These are phyloP conservation scores for Trichonephila inaurata DNA, from an alignment of 1,140 invertebrate species.

Conservation along the genomic window DNA sequence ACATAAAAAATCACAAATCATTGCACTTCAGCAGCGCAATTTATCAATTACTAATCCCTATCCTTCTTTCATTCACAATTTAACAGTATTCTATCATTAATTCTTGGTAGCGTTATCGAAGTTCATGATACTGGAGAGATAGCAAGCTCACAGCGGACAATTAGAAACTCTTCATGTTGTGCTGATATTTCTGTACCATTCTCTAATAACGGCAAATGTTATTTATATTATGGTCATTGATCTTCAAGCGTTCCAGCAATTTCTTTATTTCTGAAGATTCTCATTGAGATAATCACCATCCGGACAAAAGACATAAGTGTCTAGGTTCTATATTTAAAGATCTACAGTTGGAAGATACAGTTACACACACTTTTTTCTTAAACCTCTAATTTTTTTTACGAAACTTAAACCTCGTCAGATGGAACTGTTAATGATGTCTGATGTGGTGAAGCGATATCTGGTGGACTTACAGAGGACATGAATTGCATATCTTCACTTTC, in stretches of 20 bases:
- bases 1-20: not conserved
- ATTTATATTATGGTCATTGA: conserved; percentile 39
- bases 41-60: not conserved
- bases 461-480: not conserved
- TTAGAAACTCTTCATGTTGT: not conserved
- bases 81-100: not conserved
- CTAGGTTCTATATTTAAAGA: conserved; percentile 33
- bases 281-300: not conserved
- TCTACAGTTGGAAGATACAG: not conserved
- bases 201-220: not conserved
- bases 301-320: conserved; percentile 25
- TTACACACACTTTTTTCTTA: not conserved
- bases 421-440: conserved; percentile 45
- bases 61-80: not conserved
- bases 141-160: not conserved
- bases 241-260: conserved; percentile 7
- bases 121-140: not conserved
- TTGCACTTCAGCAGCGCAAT: not conserved
- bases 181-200: not conserved
- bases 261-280: not conserved
- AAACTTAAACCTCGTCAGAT: conserved; percentile 43
- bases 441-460: conserved; percentile 21
- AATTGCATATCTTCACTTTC: not conserved
- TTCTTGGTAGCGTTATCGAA: not conserved
- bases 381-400: not conserved